Base-by-base conservation (phyloP, 1,140 invertebrate genomes). In the Charaxes varanes region DNA sequence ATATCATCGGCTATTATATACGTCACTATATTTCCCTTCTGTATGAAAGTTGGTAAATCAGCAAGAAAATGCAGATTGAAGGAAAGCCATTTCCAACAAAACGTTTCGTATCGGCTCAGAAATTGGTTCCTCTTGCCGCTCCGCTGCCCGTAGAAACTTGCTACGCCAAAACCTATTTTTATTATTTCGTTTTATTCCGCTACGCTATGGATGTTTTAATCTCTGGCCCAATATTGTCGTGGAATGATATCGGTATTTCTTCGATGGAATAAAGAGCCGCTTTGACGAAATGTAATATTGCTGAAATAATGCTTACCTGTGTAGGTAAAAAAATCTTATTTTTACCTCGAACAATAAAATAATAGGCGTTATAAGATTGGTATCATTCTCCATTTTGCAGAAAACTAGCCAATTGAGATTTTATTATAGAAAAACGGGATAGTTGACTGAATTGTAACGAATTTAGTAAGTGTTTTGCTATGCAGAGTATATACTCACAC, bases 61-160 rank as follows among this genome's bases (percentile, higher is more conserved):
- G 78, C 78, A 82, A 78, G 76, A 82, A 82, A 80, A 80, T 83
- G 76, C 73, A 79, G 79, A 83, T 83, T 78, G 73, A 79, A 80
- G 72, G 70, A 83, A 79, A 83, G 79, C 79, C 77, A 83, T 80
- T 83, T 80, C 65, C 72, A 80, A 83, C 73, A 79, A 83, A 83
- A 83, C 65, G 76, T 59, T 76, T 71, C 59, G 65, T 65, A 72
- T 76, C 70, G 79, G 74, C 69, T 66, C 79, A 72, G 72, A 80
- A 79, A 80, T 80, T 83, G 79, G 76, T 83, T 79, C 70, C 52
- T 73, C 65, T 68, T 62, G 58, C 51, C 73, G 73, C 72, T 80
- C 55, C 62, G 63, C 53, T 73, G 73, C 62, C 59, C 70, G 72
- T 59, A 71, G 65, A 76, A 82, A 78, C 62, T 80, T 74, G 74